These are phyloP conservation scores for Zaprionus ornatus DNA, from an alignment of 1,140 invertebrate species.

Conservation along the genomic window DNA sequence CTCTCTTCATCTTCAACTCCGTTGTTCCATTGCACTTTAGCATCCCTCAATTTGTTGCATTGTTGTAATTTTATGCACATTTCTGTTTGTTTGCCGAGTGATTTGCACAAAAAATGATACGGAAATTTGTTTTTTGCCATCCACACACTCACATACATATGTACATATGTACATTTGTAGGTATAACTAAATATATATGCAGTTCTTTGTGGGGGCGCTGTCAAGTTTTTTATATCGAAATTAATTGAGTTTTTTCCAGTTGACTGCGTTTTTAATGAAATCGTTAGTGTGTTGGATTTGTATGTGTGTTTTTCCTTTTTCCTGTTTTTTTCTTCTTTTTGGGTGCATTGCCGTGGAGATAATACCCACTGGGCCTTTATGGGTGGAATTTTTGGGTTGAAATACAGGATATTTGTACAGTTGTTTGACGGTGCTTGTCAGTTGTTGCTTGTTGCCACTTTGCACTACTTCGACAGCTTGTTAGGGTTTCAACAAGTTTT, in stretches of 20 bases:
- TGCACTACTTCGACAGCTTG: conserved; percentile 9
- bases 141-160: conserved; percentile 18
- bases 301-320: conserved; percentile 21
- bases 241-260: conserved; percentile 83
- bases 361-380: conserved; percentile 58
- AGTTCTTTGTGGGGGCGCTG: conserved; percentile 32
- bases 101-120: conserved; percentile 74
- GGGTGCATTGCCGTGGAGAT: conserved; percentile 70
- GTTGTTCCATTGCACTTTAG: conserved; percentile 37
- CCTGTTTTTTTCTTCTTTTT: conserved; percentile 31
- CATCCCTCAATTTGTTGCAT: conserved; percentile 78
- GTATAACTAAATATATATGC: conserved; percentile 10
- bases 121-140: conserved; percentile 69
- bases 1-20: not conserved
- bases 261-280: conserved; percentile 83
- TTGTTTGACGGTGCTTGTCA: conserved; percentile 38
- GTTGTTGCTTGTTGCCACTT: conserved; percentile 1
- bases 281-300: conserved; percentile 74
- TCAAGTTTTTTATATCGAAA: conserved; percentile 62
- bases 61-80: conserved; percentile 80
- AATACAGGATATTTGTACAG: conserved; percentile 56
- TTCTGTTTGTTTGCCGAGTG: conserved; percentile 80
- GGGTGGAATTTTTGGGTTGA: conserved; percentile 23
- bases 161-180: not conserved
- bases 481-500: conserved; percentile 9